Evolutionary conservation across 2,797 vertebrate species (phyloP).

Genomic region (Helarctos malayanus): DNA sequence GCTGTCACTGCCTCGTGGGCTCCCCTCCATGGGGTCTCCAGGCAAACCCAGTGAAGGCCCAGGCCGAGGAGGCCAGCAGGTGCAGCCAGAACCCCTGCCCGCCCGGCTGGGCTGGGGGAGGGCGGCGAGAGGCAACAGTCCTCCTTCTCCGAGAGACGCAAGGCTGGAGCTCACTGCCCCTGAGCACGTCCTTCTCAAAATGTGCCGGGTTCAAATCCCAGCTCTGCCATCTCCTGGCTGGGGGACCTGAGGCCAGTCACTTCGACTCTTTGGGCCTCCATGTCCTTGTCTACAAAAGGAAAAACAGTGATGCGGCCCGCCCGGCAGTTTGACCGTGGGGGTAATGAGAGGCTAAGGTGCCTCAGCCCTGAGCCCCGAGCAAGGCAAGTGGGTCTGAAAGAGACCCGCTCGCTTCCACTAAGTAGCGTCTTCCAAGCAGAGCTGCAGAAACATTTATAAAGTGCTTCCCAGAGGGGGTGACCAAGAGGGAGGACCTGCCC

Average conservation of each 20-base stretch:
- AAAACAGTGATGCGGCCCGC: not conserved
- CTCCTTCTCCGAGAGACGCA: rapidly evolving
- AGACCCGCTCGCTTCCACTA: not conserved
- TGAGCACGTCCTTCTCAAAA: not conserved
- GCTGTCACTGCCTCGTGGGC: not conserved
- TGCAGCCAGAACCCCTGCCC: not conserved
- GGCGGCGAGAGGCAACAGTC: not conserved
- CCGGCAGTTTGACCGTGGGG: not conserved
- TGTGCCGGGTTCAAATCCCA: not conserved
- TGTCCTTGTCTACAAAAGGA: conserved; percentile 11
- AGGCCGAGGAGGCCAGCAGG: not conserved
- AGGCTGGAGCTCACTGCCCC: not conserved
- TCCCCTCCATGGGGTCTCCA: not conserved
- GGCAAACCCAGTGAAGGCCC: not conserved
- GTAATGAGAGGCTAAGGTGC: not conserved
- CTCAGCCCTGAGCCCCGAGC: not conserved
- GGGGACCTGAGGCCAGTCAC: not conserved
- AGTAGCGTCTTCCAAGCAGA: not conserved
- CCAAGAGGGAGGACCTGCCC: not conserved
- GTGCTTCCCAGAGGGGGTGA: not conserved
- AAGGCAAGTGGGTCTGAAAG: rapidly evolving
- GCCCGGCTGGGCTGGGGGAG: no score
- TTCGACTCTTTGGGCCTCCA: not conserved
- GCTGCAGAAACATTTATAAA: not conserved
- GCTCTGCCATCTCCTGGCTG: not conserved